phyloP scores from a whole-genome alignment of 2,797 vertebrate genomes.

The Chromis chromis region DNA sequence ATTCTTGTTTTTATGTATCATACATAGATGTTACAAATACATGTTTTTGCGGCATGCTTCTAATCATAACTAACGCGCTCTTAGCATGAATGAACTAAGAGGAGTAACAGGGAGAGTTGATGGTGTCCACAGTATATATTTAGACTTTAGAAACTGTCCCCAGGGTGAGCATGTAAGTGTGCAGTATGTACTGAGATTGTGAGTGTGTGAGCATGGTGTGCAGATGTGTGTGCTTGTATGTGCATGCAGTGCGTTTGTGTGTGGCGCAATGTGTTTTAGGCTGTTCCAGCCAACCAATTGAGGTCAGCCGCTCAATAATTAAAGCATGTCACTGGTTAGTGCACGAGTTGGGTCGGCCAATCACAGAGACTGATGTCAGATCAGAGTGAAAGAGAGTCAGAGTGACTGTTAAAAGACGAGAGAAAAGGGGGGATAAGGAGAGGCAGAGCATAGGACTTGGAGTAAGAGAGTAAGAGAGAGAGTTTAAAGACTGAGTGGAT shows the following conservation, averaged over 20 bases:
- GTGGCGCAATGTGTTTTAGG: constrained; percentile 64
- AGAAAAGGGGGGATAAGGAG: constrained; percentile 35
- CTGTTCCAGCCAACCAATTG: constrained; percentile 79
- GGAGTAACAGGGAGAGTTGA: constrained; percentile 54
- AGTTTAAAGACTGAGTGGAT: constrained; percentile 27
- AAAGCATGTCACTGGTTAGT: constrained; percentile 82
- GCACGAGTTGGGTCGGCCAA: constrained; percentile 67
- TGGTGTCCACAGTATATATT: constrained; percentile 71
- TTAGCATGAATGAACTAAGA: constrained; percentile 59
- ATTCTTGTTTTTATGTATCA: not conserved
- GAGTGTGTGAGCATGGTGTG: constrained; percentile 46
- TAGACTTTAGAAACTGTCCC: constrained; percentile 70
- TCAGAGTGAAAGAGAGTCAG: constrained; percentile 53
- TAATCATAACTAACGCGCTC: constrained; percentile 31
- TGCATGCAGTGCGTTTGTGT: constrained; percentile 37
- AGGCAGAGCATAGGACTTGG: constrained; percentile 25
- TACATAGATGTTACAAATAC: not conserved
- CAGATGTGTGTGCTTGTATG: constrained; percentile 33
- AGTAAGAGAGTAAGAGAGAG: constrained; percentile 19
- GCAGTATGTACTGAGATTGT: constrained; percentile 56
- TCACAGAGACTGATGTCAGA: constrained; percentile 64
- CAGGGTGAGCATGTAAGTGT: constrained; percentile 68
- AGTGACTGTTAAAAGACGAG: constrained; percentile 38
- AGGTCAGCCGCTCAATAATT: constrained; percentile 86
- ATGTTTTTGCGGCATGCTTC: constrained; percentile 6